Percentiles rank a stretch among this genome's conserved stretches.
phyloP scores from a whole-genome alignment of 2,888 invertebrate genomes.

The Tetragonisca angustula region DNA sequence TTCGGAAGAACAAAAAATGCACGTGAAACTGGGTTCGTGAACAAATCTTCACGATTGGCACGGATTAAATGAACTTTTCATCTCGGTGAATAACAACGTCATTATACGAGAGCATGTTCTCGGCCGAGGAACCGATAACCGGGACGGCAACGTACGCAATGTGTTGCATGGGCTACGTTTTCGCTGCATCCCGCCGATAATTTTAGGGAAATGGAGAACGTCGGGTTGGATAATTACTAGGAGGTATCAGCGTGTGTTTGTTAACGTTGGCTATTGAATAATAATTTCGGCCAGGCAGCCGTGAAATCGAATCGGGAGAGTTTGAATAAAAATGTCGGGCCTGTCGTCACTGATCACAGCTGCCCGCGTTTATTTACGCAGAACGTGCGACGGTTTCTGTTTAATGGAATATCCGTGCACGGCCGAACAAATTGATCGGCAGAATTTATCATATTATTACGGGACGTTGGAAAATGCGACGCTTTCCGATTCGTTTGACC shows the following conservation, averaged over 20 bases:
- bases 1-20: conserved; percentile 16
- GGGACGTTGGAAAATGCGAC: not conserved
- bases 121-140: conserved; percentile 12
- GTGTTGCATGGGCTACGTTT: not conserved
- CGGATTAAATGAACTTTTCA: not conserved
- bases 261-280: conserved; percentile 37
- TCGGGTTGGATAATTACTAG: conserved; percentile 60
- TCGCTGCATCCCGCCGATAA: conserved; percentile 10
- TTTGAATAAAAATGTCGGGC: conserved; percentile 9
- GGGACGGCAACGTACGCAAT: not conserved
- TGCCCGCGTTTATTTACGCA: conserved; percentile 26
- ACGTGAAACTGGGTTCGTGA: not conserved
- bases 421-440: conserved; percentile 29
- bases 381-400: conserved; percentile 6
- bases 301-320: conserved; percentile 3
- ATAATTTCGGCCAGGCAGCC: conserved; percentile 22
- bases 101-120: not conserved
- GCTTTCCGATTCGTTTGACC: conserved; percentile 23
- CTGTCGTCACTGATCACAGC: conserved; percentile 7
- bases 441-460: conserved; percentile 48
- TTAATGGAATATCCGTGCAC: conserved; percentile 34
- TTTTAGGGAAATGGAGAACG: conserved; percentile 52
- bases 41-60: not conserved
- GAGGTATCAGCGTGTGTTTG: conserved; percentile 10
- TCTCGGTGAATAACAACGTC: conserved; percentile 11